Evolutionary conservation across 2,888 invertebrate genomes (phyloP).

Genomic region (Drosophila anomelani): DNA sequence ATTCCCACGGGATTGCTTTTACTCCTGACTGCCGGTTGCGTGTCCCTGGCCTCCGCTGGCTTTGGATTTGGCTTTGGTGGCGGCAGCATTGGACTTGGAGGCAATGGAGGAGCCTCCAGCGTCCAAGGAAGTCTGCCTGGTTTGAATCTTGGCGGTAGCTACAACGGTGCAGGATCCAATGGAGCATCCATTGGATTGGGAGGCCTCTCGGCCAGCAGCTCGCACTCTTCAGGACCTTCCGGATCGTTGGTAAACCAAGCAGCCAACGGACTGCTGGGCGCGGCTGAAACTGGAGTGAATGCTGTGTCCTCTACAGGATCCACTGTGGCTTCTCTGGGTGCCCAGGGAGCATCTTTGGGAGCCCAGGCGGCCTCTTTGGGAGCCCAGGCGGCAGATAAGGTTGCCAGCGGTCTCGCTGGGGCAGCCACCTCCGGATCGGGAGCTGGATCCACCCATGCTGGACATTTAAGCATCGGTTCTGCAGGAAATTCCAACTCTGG

Average conservation of each 20-base stretch:
- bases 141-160: constrained; percentile 10
- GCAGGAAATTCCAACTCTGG: background rate
- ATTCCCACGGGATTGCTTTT: constrained; percentile 29
- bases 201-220: constrained; percentile 1
- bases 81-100: constrained; percentile 18
- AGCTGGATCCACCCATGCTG: background rate
- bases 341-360: background rate
- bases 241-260: constrained; percentile 18
- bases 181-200: constrained; percentile 7
- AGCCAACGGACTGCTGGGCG: constrained; percentile 14
- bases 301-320: constrained; percentile 1
- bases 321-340: background rate
- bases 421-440: background rate
- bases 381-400: background rate
- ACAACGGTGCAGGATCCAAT: constrained; percentile 10
- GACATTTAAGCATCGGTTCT: background rate
- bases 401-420: background rate
- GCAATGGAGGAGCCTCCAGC: constrained; percentile 3
- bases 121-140: constrained; percentile 20
- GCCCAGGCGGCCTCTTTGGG: background rate
- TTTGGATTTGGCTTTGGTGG: constrained; percentile 26
- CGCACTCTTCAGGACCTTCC: constrained; percentile 2
- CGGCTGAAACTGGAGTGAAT: constrained; percentile 8
- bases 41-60: constrained; percentile 26
- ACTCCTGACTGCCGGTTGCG: constrained; percentile 18